Evolutionary conservation across 2,797 vertebrate species (phyloP).

Genomic region (Sebastes nivosus): DNA sequence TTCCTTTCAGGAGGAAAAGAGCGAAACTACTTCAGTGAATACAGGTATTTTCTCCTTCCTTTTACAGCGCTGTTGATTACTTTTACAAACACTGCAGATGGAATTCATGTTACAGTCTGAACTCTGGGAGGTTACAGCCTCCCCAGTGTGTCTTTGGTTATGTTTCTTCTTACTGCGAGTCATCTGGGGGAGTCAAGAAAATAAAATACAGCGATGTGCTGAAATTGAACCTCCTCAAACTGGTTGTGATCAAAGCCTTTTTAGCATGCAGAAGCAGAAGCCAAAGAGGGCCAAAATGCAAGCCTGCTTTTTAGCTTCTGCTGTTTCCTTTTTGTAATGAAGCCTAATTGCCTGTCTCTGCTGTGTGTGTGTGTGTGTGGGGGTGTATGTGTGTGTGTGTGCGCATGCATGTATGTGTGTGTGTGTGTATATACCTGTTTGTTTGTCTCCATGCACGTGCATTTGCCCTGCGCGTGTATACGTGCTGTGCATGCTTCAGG

Average conservation of each 20-base stretch:
- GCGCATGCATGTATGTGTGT: conserved; percentile 42
- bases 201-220: conserved; percentile 34
- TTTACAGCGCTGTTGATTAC: conserved; percentile 44
- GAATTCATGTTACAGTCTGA: conserved; percentile 52
- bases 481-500: conserved; percentile 85
- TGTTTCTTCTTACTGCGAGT: conserved; percentile 42
- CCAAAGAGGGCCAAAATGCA: conserved; percentile 39
- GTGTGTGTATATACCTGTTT: conserved; percentile 53
- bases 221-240: conserved; percentile 42
- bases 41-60: conserved; percentile 86
- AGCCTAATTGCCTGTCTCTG: conserved; percentile 79
- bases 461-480: conserved; percentile 77
- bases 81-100: conserved; percentile 62
- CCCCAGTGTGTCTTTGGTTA: conserved; percentile 48
- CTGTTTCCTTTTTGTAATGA: conserved; percentile 55
- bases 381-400: background rate
- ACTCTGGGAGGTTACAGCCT: conserved; percentile 45
- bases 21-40: conserved; percentile 91
- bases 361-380: conserved; percentile 64
- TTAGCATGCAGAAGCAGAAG: conserved; percentile 52
- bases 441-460: conserved; percentile 79
- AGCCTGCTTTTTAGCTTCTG: conserved; percentile 64
- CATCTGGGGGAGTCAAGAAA: conserved; percentile 22
- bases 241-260: conserved; percentile 50
- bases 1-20: conserved; percentile 89